Evolutionary conservation across 2,113 vertebrate genomes (phyloP), one percentile per base, ranked within the genome.

Genomic region (Paracanthobrama guichenoti): DNA sequence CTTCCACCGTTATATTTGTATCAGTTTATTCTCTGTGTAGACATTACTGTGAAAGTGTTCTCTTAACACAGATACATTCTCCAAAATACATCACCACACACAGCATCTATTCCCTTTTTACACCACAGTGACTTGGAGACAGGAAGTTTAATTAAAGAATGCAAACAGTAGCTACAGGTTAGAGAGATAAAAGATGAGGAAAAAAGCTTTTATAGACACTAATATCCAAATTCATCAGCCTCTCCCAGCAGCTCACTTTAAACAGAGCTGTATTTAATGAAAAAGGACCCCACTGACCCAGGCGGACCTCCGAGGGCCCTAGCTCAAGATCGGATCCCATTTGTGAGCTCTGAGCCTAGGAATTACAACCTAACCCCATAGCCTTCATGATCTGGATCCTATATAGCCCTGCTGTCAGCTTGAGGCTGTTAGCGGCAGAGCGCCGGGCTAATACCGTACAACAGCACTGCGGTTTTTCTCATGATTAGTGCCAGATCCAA

Each of bases 401-500:
- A 89, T 88, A 91, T 87, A 91, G 88, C 89, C 86, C 83, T 84
- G 83, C 88, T 90, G 89, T 91, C 89, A 91, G 89, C 88, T 89
- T 91, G 88, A 87, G 90, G 86, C 80, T 73, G 92, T 85, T 90
- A 88, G 87, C 87, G 42, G 28, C 89, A 14, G 48, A 44, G 76
- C 7, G n/a, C 57, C 0, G 39, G 2, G 42, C 76, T 62, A 46
- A 79, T 79, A 6, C 57, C 2, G n/a, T 79, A 62, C 35, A 62
- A 62, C 39, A 62, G 75, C 31, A 60, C 53, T 78, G 31, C 2
- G 7, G 6, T 55, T 55, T 55, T 55, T 22, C 18, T 55, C 53
- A 22, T 24, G 53, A 59, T 77, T 77, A 59, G 55, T 44, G 75
- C 75, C 75, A 42, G 55, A 78, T 78, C 55, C 22, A 39, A 39